Evolutionary conservation across 1,140 invertebrate genomes (phyloP).

Genomic region (Copidosoma floridanum): DNA sequence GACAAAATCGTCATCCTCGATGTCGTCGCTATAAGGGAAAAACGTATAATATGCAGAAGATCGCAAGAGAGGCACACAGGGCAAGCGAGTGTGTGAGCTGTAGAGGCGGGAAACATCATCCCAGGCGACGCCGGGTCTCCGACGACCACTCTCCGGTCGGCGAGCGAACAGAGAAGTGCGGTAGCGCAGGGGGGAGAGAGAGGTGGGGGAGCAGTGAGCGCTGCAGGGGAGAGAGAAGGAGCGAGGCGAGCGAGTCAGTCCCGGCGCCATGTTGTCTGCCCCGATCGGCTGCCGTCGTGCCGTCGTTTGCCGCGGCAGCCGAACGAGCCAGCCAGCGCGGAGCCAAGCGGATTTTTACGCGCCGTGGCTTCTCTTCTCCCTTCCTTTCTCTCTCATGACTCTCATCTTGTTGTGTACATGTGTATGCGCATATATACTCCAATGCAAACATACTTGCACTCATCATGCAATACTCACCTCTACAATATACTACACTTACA

Average conservation of each 20-base stretch:
- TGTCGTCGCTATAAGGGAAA: conserved; percentile 12
- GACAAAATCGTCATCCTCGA: too few species aligned
- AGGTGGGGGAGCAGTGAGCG: neutral
- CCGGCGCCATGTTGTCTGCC: conserved; percentile 56
- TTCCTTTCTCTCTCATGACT: conserved; percentile 5
- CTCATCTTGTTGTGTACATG: neutral
- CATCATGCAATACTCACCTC: neutral
- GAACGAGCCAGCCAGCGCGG: conserved; percentile 48
- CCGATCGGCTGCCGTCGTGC: conserved; percentile 37
- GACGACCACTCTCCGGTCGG: too few species aligned
- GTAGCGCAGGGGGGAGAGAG: neutral
- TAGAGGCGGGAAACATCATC: conserved; percentile 47
- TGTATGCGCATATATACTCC: neutral
- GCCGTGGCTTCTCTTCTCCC: conserved; percentile 8
- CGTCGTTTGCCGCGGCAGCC: conserved; percentile 30
- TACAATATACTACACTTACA: neutral
- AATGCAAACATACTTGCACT: neutral
- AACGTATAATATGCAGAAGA: too few species aligned
- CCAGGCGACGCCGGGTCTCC: conserved; percentile 17
- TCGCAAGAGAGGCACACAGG: neutral
- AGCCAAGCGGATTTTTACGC: conserved; percentile 49
- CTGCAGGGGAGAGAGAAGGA: neutral
- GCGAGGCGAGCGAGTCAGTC: conserved; percentile 30
- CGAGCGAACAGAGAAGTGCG: too few species aligned
- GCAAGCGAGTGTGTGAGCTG: neutral